Conservation (phyloP, 1,140 invertebrate genomes). For the Choristoneura fumiferana region DNA sequence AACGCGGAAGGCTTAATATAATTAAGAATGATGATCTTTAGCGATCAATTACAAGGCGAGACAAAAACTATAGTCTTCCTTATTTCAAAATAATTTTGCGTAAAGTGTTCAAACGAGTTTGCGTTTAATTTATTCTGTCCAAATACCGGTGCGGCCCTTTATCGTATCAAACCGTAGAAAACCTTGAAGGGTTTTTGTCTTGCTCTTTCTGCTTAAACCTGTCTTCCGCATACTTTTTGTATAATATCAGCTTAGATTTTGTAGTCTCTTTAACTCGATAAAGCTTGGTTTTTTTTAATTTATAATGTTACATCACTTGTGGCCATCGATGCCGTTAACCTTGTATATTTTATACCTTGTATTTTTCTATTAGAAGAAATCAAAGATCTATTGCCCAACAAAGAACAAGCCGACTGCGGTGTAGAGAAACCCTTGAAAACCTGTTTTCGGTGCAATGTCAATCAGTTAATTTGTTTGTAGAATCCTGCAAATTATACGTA, state of each 20-base stretch:
- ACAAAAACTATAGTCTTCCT: conserved; percentile 18
- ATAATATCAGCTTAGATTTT: conserved; percentile 9
- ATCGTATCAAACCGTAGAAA: neutral
- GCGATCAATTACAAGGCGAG: conserved; percentile 16
- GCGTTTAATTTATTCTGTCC: conserved; percentile 4
- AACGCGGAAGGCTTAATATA: conserved; percentile 3
- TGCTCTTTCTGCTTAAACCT: conserved; percentile 2
- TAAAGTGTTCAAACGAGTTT: conserved; percentile 4
- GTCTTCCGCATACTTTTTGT: conserved; percentile 7
- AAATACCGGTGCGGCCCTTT: conserved; percentile 10
- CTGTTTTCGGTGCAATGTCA: no score
- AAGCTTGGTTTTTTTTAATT: no score
- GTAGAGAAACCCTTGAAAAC: no score
- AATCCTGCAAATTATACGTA: no score
- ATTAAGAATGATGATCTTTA: conserved; percentile 10
- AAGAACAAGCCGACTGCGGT: no score
- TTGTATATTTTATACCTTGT: neutral
- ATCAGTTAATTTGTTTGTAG: no score
- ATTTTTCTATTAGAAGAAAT: neutral
- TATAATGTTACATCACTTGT: conserved; percentile 3
- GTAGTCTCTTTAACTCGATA: neutral
- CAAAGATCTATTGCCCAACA: no score
- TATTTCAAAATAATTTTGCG: conserved; percentile 15
- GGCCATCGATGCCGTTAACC: neutral
- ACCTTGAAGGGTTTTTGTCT: conserved; percentile 13